Percentiles rank a stretch among this genome's conserved stretches.
Evolutionary conservation across 1,140 invertebrate genomes (phyloP).

Genomic region (Drosophila varians): DNA sequence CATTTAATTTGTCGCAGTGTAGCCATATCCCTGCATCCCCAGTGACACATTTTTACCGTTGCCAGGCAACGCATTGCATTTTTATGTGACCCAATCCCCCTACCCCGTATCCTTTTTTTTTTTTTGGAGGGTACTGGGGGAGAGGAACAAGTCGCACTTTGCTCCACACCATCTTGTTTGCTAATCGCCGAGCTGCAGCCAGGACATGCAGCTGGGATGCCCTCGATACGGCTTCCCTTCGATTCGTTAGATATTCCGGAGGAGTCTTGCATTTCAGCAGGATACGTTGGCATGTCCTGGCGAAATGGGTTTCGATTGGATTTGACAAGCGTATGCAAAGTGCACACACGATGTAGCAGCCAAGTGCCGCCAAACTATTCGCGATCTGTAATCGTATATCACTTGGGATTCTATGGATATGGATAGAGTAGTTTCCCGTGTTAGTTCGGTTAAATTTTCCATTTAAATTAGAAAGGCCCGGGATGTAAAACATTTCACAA

Average conservation of each 20-base stretch:
- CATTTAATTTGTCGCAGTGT: background rate
- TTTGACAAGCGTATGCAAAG: constrained; percentile 47
- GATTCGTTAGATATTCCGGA: constrained; percentile 55
- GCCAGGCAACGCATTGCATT: constrained; percentile 64
- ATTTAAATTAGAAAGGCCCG: background rate
- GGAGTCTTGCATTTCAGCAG: constrained; percentile 58
- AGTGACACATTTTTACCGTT: constrained; percentile 54
- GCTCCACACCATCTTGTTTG: constrained; percentile 59
- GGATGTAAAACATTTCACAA: constrained; percentile 5
- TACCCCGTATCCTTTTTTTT: background rate
- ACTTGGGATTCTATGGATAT: background rate
- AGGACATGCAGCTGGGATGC: constrained; percentile 13
- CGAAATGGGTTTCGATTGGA: constrained; percentile 32
- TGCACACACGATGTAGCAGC: constrained; percentile 25
- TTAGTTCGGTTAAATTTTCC: too few relatives aligned
- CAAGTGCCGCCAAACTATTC: constrained; percentile 29
- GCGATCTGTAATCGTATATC: constrained; percentile 25
- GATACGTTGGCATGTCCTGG: constrained; percentile 1
- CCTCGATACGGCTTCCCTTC: constrained; percentile 3
- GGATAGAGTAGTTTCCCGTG: too few relatives aligned
- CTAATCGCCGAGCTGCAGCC: constrained; percentile 57
- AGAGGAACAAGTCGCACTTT: constrained; percentile 48
- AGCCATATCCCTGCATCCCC: background rate
- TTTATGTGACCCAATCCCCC: constrained; percentile 33
- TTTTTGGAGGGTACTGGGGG: too few relatives aligned